These are phyloP conservation scores for Gila orcuttii DNA, from an alignment of 2,113 vertebrate species.

Conservation along the genomic window DNA sequence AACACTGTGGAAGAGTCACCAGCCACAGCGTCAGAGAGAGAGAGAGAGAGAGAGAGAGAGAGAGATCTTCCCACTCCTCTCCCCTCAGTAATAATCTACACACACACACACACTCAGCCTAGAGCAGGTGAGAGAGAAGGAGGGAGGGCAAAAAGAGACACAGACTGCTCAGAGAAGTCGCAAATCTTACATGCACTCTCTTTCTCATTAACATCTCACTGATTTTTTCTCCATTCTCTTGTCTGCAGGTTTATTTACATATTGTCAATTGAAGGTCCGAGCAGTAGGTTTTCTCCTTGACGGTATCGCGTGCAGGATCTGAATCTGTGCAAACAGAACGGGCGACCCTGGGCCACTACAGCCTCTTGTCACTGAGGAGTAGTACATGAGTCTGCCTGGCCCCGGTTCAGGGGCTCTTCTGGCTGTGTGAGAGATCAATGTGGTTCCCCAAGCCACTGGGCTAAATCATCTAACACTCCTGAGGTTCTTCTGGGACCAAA, in stretches of 20 bases:
- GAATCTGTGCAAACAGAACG: constrained; percentile 43
- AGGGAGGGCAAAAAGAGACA: constrained; percentile 40
- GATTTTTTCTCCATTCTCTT: constrained; percentile 63
- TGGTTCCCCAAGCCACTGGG: not conserved
- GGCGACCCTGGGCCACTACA: not conserved
- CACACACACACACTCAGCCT: constrained; percentile 33
- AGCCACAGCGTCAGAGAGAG: constrained; percentile 54
- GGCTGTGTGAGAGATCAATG: constrained; percentile 2
- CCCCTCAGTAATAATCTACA: constrained; percentile 39
- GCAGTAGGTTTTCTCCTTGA: constrained; percentile 55
- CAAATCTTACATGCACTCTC: constrained; percentile 46
- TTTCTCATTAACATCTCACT: constrained; percentile 52
- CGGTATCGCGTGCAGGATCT: constrained; percentile 21
- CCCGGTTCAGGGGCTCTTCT: not conserved
- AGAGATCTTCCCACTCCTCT: constrained; percentile 39
- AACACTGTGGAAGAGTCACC: constrained; percentile 62
- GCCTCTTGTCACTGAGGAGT: not conserved
- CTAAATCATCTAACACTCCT: constrained; percentile 34
- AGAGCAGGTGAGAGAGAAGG: constrained; percentile 46
- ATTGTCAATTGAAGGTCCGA: constrained; percentile 75
- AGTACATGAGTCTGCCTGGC: not conserved
- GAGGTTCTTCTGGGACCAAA: constrained; percentile 33
- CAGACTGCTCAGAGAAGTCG: constrained; percentile 25
- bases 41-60: constrained; percentile 20
- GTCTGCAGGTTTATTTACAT: constrained; percentile 84